Evolutionary conservation across 2,888 invertebrate genomes (phyloP).

Genomic region (Pseudolycoriella hygida): DNA sequence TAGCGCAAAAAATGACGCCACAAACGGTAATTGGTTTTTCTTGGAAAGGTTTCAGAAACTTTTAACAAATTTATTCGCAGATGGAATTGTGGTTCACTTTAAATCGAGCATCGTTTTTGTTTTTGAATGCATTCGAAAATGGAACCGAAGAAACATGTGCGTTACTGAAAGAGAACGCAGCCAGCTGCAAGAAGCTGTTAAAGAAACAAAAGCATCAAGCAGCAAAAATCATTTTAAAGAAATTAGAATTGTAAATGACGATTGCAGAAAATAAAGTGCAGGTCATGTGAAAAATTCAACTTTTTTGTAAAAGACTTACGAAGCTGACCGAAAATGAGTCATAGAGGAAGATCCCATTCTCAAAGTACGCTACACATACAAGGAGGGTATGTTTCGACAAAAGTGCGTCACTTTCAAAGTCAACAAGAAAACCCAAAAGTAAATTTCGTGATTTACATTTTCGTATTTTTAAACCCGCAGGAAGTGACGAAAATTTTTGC

Average conservation of each 20-base stretch:
- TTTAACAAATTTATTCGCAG: slow-evolving; percentile 27
- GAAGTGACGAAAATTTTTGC: no score
- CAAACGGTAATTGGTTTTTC: slow-evolving; percentile 30
- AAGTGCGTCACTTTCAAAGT: no score
- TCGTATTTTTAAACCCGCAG: no score
- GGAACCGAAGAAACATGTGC: slow-evolving; percentile 30
- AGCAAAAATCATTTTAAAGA: slow-evolving; percentile 42
- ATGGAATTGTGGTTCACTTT: slow-evolving; percentile 44
- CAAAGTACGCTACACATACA: no score
- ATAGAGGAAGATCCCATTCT: no score
- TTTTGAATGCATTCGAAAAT: slow-evolving; percentile 48
- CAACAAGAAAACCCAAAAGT: no score
- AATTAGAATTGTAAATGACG: slow-evolving; percentile 12
- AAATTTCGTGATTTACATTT: no score
- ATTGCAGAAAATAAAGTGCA: neutral
- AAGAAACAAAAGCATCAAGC: slow-evolving; percentile 39
- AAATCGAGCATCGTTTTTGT: slow-evolving; percentile 61
- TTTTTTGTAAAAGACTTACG: no score
- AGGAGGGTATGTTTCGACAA: no score
- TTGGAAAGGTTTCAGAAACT: neutral
- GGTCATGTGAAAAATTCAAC: no score
- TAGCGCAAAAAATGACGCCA: slow-evolving; percentile 34
- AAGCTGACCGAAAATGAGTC: no score
- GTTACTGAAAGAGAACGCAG: slow-evolving; percentile 32
- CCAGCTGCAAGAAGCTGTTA: slow-evolving; percentile 18